phyloP scores from a whole-genome alignment of 2,888 invertebrate species.

The Chrysolina oricalcia region DNA sequence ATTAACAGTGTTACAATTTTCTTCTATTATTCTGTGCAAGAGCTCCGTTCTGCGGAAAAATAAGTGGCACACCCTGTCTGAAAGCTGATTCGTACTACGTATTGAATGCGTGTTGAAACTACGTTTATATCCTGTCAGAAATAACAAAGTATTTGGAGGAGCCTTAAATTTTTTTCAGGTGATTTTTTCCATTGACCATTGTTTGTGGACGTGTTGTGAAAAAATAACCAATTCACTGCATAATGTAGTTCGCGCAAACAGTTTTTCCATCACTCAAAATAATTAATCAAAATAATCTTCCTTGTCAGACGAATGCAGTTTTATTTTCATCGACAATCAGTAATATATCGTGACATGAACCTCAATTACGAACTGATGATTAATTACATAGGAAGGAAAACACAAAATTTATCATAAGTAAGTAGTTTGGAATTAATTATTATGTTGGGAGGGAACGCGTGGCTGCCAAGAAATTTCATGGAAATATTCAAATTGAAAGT shows the following conservation, averaged over 20 bases:
- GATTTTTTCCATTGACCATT: neutral
- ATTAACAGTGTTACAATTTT: too few species aligned
- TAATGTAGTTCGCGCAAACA: neutral
- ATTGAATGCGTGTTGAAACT: too few species aligned
- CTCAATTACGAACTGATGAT: constrained; percentile 1
- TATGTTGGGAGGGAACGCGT: neutral
- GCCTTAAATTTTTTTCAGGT: neutral
- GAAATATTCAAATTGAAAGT: too few species aligned
- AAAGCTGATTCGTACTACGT: too few species aligned
- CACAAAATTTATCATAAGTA: neutral
- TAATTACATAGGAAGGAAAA: neutral
- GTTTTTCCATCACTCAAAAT: neutral
- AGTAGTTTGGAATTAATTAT: neutral
- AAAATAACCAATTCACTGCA: neutral
- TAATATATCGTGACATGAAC: constrained; percentile 6
- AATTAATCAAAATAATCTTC: constrained; percentile 1
- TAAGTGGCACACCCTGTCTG: too few species aligned
- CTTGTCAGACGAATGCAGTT: neutral
- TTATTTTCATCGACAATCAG: constrained; percentile 1
- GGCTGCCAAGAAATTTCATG: too few species aligned
- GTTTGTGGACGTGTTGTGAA: neutral
- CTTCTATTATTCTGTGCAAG: too few species aligned
- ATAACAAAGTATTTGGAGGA: too few species aligned
- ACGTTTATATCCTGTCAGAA: too few species aligned
- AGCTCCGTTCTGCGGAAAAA: too few species aligned